phyloP scores from a whole-genome alignment of 2,113 vertebrate species.

The Pipra filicauda region DNA sequence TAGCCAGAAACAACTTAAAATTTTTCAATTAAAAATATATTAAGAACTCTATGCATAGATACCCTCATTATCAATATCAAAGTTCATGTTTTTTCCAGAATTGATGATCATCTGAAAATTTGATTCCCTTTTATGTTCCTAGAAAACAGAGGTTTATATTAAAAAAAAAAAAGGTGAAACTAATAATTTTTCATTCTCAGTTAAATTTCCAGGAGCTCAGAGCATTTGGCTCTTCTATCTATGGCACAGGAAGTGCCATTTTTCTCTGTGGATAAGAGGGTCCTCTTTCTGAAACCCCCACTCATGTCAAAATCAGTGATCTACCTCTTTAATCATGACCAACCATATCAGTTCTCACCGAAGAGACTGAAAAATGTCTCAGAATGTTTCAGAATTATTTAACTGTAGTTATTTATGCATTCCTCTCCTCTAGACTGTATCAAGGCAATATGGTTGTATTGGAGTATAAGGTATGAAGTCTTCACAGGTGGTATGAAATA shows the following conservation, averaged over 20 bases:
- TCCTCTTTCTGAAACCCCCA: neutral
- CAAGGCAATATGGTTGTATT: neutral
- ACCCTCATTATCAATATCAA: neutral
- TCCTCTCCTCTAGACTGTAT: neutral
- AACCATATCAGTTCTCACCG: neutral
- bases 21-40: neutral
- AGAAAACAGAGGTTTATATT: accelerated
- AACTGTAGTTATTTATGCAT: neutral
- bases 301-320: neutral
- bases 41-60: neutral
- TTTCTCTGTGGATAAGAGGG: neutral
- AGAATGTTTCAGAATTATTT: neutral
- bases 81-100: neutral
- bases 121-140: neutral
- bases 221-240: neutral
- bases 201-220: neutral
- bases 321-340: neutral
- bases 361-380: neutral
- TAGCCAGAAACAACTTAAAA: neutral
- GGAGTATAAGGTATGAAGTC: neutral
- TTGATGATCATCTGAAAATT: neutral
- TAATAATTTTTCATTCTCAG: neutral
- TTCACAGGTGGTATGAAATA: neutral
- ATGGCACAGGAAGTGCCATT: neutral
- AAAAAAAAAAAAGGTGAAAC: neutral